Conservation (phyloP, 2,113 vertebrate genomes). For the Origma solitaria region DNA sequence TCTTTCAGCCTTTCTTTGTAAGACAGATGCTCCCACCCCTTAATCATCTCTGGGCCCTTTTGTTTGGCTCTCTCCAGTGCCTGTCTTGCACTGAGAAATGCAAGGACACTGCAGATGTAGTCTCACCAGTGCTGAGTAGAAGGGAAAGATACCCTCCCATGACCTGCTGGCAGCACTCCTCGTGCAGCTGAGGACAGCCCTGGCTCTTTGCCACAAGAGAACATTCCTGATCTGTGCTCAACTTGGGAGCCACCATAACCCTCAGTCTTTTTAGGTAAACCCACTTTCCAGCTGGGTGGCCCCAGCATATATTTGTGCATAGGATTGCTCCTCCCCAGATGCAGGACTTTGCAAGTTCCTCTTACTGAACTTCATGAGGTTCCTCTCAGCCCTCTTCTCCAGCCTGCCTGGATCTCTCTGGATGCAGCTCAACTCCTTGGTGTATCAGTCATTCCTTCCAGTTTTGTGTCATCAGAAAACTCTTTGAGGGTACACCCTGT, state of each 20-base stretch:
- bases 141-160: not conserved
- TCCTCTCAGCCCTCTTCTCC: not conserved
- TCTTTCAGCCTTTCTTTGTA: not conserved
- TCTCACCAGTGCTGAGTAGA: not conserved
- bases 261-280: not conserved
- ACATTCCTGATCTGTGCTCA: not conserved
- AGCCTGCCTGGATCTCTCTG: not conserved
- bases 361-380: not conserved
- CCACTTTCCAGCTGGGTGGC: not conserved
- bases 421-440: not conserved
- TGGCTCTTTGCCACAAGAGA: not conserved
- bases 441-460: not conserved
- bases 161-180: not conserved
- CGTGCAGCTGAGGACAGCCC: not conserved
- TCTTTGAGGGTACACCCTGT: not conserved
- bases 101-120: not conserved
- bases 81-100: not conserved
- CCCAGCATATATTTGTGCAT: not conserved
- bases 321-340: not conserved
- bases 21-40: not conserved
- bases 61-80: not conserved
- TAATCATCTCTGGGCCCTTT: not conserved
- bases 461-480: not conserved
- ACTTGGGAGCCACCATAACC: fast-evolving
- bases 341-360: not conserved